phyloP scores from a whole-genome alignment of 2,888 invertebrate genomes.

The Callyntrura guangdongensis region DNA sequence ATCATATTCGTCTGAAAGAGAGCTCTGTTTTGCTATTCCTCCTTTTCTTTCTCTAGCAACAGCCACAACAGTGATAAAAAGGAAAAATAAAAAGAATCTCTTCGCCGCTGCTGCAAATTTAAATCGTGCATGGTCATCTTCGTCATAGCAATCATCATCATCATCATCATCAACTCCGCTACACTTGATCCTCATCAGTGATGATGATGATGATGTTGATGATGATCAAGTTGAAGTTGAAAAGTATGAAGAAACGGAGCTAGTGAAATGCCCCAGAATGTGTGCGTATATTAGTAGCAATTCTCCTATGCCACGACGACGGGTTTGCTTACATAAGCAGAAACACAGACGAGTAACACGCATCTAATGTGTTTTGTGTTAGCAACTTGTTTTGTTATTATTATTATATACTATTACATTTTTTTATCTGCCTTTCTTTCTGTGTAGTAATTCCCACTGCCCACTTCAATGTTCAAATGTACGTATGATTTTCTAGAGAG shows the following conservation, averaged over 20 bases:
- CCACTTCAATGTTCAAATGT: too few relatives aligned
- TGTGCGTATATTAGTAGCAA: background rate
- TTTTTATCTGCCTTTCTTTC: too few relatives aligned
- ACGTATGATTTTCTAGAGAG: too few relatives aligned
- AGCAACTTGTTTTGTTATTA: too few relatives aligned
- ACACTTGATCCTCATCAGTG: background rate
- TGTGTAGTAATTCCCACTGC: too few relatives aligned
- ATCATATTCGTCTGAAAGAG: background rate
- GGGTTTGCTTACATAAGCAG: background rate
- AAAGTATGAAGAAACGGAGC: background rate
- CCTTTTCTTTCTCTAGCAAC: too few relatives aligned
- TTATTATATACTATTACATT: too few relatives aligned
- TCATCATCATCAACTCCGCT: background rate
- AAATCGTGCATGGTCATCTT: slow-evolving; percentile 30
- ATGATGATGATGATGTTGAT: too few relatives aligned
- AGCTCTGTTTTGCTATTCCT: background rate
- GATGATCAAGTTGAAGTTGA: background rate
- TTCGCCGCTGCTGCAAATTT: background rate
- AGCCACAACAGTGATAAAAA: too few relatives aligned
- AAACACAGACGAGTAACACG: background rate
- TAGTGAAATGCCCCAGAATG: background rate
- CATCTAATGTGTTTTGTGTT: too few relatives aligned
- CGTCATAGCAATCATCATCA: background rate
- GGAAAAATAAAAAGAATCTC: too few relatives aligned
- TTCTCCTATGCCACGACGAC: too few relatives aligned